phyloP scores from a whole-genome alignment of 2,888 invertebrate species.

The Amorpha juglandis region DNA sequence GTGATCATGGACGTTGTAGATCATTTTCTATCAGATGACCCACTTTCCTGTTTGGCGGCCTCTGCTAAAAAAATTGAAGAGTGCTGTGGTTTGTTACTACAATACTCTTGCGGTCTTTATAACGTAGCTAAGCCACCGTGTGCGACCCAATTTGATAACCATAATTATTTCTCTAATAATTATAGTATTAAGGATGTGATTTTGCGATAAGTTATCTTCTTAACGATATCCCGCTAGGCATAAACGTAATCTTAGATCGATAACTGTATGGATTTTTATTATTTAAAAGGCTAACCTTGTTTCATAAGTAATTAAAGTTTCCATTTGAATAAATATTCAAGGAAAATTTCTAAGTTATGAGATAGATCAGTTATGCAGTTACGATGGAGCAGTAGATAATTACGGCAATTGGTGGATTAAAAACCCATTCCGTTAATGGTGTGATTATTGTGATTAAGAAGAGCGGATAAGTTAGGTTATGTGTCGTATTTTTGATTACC shows the following conservation, averaged over 20 bases:
- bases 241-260: not conserved
- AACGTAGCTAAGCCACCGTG: conserved; percentile 8
- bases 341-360: conserved; percentile 3
- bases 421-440: not conserved
- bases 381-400: not conserved
- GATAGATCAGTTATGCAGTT: conserved; percentile 10
- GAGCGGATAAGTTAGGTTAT: not conserved
- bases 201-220: conserved; percentile 1
- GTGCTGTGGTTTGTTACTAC: too few relatives aligned
- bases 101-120: not conserved
- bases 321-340: conserved; percentile 11
- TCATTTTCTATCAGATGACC: too few relatives aligned
- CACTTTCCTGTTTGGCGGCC: not conserved
- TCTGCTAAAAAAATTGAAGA: too few relatives aligned
- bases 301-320: conserved; percentile 1
- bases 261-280: conserved; percentile 8
- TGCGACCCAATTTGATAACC: not conserved
- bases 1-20: too few relatives aligned
- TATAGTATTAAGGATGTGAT: conserved; percentile 5
- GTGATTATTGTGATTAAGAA: not conserved
- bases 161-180: not conserved
- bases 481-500: too few relatives aligned
- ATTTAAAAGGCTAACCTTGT: not conserved
- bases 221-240: conserved; percentile 11
- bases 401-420: conserved; percentile 9